Evolutionary conservation across 2,797 vertebrate species (phyloP).

Genomic region (Danio choprae): DNA sequence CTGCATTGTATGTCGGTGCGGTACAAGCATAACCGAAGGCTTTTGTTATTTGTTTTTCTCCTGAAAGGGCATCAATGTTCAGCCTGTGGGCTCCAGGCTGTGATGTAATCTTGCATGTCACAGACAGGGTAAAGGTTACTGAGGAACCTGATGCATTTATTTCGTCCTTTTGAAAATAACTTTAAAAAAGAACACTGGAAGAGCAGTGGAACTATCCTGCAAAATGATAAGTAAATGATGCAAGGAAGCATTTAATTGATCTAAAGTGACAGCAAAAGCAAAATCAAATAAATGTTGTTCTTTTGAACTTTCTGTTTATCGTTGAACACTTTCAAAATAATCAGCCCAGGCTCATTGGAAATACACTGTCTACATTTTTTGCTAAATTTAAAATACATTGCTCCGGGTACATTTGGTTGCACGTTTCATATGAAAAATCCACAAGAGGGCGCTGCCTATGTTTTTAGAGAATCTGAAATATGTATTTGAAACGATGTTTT

Average conservation of each 20-base stretch:
- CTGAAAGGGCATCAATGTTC: neutral
- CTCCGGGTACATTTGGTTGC: no score
- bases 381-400: no score
- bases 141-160: neutral
- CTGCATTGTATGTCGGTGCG: neutral
- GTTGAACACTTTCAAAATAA: neutral
- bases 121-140: conserved; percentile 18
- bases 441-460: no score
- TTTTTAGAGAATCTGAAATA: no score
- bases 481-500: no score
- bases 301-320: neutral
- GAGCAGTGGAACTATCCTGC: no score
- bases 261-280: neutral
- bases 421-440: no score
- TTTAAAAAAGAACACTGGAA: neutral
- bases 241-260: no score
- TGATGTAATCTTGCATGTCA: conserved; percentile 24
- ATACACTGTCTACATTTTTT: no score
- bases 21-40: neutral
- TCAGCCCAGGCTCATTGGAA: no score
- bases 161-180: neutral
- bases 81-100: neutral
- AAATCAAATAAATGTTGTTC: neutral
- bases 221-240: no score
- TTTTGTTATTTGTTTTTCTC: conserved; percentile 4